phyloP scores from a whole-genome alignment of 1,140 invertebrate species.

The Protaetia brevitarsis region DNA sequence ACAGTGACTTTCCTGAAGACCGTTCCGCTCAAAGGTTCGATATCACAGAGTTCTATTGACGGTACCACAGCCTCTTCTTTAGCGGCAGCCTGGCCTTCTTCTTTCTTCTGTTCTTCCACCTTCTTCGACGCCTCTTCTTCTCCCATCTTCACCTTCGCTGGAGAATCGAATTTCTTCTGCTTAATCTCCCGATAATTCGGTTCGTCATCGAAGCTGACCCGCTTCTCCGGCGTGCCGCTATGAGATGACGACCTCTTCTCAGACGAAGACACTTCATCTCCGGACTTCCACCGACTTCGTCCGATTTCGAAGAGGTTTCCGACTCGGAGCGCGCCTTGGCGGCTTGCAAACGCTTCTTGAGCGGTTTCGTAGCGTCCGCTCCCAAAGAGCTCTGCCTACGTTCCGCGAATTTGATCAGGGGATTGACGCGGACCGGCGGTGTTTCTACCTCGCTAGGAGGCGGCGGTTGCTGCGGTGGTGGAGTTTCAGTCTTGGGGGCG shows the following conservation, averaged over 20 bases:
- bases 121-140: background rate
- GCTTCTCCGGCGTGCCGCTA: slow-evolving; percentile 29
- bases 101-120: background rate
- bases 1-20: slow-evolving; percentile 55
- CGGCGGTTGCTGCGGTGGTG: background rate
- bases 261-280: background rate
- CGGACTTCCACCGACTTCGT: background rate
- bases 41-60: slow-evolving; percentile 45
- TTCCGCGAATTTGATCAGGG: slow-evolving; percentile 31
- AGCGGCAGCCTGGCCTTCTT: background rate
- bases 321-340: background rate
- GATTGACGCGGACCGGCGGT: slow-evolving; percentile 32
- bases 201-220: slow-evolving; percentile 37
- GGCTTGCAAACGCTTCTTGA: background rate
- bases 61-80: slow-evolving; percentile 21
- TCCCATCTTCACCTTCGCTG: slow-evolving; percentile 15
- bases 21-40: slow-evolving; percentile 48
- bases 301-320: background rate
- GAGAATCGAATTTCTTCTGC: slow-evolving; percentile 16
- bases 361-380: background rate
- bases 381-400: background rate
- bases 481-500: background rate
- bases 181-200: background rate
- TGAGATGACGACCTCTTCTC: background rate
- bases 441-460: background rate